phyloP scores from a whole-genome alignment of 2,888 invertebrate species.

The Tetragonisca angustula region DNA sequence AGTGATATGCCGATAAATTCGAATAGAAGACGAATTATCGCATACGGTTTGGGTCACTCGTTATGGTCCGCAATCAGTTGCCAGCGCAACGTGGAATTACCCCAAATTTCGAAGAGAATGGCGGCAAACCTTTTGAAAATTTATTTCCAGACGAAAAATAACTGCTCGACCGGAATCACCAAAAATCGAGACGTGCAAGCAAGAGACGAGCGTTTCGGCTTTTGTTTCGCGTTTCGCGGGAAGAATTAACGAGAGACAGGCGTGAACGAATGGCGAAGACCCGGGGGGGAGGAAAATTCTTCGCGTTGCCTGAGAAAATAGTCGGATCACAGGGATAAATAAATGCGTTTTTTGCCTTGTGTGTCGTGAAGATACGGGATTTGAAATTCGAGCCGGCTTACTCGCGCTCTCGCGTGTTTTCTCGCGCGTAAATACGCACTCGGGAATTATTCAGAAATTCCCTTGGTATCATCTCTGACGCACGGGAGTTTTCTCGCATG shows the following conservation, averaged over 20 bases:
- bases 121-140: not conserved
- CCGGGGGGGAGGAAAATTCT: conserved; percentile 3
- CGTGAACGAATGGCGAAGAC: not conserved
- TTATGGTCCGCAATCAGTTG: no score
- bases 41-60: no score
- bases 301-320: not conserved
- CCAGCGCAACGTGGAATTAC: no score
- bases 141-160: not conserved
- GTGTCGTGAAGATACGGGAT: not conserved
- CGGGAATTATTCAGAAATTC: conserved; percentile 23
- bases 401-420: not conserved
- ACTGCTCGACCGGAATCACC: no score
- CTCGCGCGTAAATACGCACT: conserved; percentile 10
- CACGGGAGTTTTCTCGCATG: not conserved
- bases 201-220: not conserved
- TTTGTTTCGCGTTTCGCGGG: conserved; percentile 8
- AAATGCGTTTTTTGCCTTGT: not conserved
- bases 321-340: conserved; percentile 9
- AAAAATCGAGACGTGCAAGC: no score
- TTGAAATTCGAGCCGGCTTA: conserved; percentile 14
- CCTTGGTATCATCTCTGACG: not conserved
- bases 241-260: not conserved
- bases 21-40: no score
- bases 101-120: not conserved
- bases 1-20: no score